These are phyloP conservation scores for Siderastrea siderea DNA, from an alignment of 92 coral and sea anemone genomes.

Conservation along the genomic window DNA sequence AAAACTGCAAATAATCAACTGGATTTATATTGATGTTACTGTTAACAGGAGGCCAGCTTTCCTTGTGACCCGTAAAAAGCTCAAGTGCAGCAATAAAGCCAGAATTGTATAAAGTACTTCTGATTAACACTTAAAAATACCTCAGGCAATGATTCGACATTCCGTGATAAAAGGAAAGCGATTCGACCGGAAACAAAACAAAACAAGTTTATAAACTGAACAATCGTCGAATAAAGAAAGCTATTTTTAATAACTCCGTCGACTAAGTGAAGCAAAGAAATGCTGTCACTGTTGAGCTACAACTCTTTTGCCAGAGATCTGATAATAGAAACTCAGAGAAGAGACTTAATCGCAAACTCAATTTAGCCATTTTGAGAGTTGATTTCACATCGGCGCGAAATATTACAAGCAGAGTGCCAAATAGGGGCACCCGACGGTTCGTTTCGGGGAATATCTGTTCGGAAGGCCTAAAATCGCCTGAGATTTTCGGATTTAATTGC, in stretches of 20 bases:
- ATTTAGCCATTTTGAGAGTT: background rate
- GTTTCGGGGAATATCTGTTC: no score
- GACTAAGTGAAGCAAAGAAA: background rate
- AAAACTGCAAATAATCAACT: no score
- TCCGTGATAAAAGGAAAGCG: slow-evolving; percentile 1
- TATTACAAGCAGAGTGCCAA: no score
- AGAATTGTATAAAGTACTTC: slow-evolving; percentile 13
- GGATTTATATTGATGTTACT: background rate
- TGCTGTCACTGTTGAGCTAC: background rate
- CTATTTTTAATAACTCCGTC: background rate
- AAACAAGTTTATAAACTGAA: slow-evolving; percentile 1
- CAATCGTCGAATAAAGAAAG: background rate
- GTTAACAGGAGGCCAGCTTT: background rate
- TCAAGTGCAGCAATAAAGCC: slow-evolving; percentile 8
- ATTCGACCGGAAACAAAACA: slow-evolving; percentile 2
- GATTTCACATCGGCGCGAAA: background rate
- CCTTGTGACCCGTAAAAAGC: background rate
- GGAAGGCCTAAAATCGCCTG: no score
- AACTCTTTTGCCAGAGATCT: background rate
- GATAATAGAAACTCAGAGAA: background rate
- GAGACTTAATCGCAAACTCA: background rate
- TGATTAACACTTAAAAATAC: slow-evolving; percentile 35
- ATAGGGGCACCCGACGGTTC: no score
- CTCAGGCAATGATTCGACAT: slow-evolving; percentile 9
- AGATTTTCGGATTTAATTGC: no score